Conservation (phyloP, 2,113 vertebrate species). For the Misgurnus mizolepis region DNA sequence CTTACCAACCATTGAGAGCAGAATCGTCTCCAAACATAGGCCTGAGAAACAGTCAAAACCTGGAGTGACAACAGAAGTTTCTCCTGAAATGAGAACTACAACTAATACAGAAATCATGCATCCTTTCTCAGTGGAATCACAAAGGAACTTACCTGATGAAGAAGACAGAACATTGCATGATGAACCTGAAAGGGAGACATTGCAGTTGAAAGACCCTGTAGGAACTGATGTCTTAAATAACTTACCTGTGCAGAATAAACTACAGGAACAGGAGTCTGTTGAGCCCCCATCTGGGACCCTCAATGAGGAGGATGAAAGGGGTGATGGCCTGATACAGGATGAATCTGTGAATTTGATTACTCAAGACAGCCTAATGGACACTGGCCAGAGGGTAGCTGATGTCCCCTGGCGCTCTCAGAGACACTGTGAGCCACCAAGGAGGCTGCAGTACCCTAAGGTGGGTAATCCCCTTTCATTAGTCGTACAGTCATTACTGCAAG, state of each 20-base stretch:
- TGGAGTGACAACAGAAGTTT: not conserved
- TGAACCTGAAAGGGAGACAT: not conserved
- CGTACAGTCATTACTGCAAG: not conserved
- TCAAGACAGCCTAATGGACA: not conserved
- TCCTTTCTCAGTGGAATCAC: not conserved
- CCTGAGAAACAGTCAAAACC: not conserved
- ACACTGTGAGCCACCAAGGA: not conserved
- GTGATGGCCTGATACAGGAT: not conserved
- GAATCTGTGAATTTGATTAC: not conserved
- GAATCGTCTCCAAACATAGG: not conserved
- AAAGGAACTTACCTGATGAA: not conserved
- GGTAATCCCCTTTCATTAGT: not conserved
- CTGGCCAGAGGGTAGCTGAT: slow-evolving; percentile 42
- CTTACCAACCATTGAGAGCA: not conserved
- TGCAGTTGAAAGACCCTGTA: not conserved
- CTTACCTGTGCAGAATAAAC: not conserved
- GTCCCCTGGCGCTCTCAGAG: not conserved
- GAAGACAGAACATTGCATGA: not conserved
- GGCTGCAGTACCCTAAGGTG: not conserved
- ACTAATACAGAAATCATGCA: not conserved
- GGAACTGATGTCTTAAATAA: not conserved
- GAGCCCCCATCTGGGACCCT: not conserved
- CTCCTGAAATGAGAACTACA: not conserved
- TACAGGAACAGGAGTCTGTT: not conserved
- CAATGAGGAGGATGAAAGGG: not conserved